Conservation (phyloP, 2,888 invertebrate genomes). For the Gymnosoma rotundatum region DNA sequence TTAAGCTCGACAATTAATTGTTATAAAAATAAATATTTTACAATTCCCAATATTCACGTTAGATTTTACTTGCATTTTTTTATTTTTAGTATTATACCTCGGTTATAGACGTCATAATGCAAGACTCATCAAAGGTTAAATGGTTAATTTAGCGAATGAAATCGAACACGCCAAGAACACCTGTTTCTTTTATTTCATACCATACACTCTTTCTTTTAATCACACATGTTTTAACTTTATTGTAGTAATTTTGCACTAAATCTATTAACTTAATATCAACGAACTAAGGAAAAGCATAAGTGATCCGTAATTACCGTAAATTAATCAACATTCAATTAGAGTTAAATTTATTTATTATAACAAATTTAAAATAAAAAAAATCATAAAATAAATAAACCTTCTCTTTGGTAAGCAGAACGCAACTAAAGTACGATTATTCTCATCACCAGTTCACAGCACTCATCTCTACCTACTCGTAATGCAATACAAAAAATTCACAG, state of each 20-base stretch:
- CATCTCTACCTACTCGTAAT: constrained; percentile 39
- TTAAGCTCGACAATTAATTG: too few species aligned
- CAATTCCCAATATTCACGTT: too few species aligned
- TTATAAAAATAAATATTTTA: too few species aligned
- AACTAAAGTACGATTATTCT: constrained; percentile 41
- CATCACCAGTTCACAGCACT: constrained; percentile 43
- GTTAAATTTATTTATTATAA: constrained; percentile 51
- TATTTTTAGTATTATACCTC: too few species aligned
- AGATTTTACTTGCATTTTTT: too few species aligned
- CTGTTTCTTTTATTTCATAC: constrained; percentile 40
- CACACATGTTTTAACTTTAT: constrained; percentile 20
- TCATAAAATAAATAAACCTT: constrained; percentile 28
- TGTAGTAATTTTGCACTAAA: constrained; percentile 9
- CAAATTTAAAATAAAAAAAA: constrained; percentile 31
- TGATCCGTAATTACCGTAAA: constrained; percentile 50
- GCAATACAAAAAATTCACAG: constrained; percentile 57
- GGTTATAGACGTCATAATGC: constrained; percentile 23
- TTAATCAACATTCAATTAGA: constrained; percentile 59
- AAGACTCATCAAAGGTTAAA: constrained; percentile 47
- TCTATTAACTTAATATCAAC: too few species aligned
- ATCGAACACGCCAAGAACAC: constrained; percentile 37
- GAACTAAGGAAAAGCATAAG: constrained; percentile 25
- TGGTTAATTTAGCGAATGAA: constrained; percentile 16
- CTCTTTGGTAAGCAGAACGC: constrained; percentile 37
- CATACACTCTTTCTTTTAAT: constrained; percentile 11